Conservation (phyloP, 1,140 invertebrate genomes). For the Drosophila nannoptera region DNA sequence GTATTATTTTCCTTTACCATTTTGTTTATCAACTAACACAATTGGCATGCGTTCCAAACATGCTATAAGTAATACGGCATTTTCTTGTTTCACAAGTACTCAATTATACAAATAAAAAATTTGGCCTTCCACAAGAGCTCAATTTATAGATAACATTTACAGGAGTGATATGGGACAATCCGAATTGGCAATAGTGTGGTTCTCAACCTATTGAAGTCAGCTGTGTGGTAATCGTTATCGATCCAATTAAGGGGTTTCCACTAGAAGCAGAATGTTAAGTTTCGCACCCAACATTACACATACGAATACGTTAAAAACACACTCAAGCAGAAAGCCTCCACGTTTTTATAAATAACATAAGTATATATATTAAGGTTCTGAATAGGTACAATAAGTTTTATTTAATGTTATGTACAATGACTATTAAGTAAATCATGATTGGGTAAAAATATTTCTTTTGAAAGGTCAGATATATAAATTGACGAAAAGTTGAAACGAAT, state of each 20-base stretch:
- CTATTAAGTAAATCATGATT: slow-evolving; percentile 10
- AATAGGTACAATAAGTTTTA: slow-evolving; percentile 39
- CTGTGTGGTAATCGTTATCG: slow-evolving; percentile 20
- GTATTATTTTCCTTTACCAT: background rate
- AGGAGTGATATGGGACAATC: background rate
- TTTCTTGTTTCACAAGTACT: background rate
- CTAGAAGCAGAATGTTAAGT: background rate
- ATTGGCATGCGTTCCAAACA: background rate
- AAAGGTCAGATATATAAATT: slow-evolving; percentile 15
- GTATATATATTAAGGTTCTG: background rate
- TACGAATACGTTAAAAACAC: too few relatives aligned
- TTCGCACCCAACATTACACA: too few relatives aligned
- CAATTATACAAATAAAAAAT: background rate
- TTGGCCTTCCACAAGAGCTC: too few relatives aligned
- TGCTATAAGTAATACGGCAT: background rate
- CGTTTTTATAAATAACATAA: background rate
- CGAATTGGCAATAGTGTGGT: background rate
- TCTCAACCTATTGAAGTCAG: slow-evolving; percentile 3
- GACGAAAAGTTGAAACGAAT: slow-evolving; percentile 38
- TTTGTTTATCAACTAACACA: background rate
- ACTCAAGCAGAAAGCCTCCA: background rate
- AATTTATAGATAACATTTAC: slow-evolving; percentile 26
- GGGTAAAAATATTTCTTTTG: too few relatives aligned
- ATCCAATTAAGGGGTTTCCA: background rate
- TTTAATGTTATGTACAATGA: slow-evolving; percentile 70